These are phyloP conservation scores for Ecdyonurus torrentis DNA, from an alignment of 2,888 invertebrate genomes.

Conservation along the genomic window DNA sequence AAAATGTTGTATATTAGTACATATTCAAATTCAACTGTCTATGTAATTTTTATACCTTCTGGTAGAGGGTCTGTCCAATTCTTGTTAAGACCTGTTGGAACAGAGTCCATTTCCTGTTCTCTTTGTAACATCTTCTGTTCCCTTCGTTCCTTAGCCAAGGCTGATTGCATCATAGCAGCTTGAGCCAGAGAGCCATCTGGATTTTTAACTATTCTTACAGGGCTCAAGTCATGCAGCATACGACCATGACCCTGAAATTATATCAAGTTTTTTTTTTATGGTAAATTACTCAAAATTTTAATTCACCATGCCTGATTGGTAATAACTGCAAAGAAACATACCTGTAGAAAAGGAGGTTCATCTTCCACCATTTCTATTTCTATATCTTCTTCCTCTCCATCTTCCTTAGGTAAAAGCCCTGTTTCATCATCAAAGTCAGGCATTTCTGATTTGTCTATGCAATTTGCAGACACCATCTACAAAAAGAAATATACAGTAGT, in stretches of 20 bases:
- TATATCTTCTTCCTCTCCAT: conserved; percentile 90
- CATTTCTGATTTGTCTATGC: conserved; percentile 80
- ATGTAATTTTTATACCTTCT: conserved; percentile 36
- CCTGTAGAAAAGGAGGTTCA: conserved; percentile 89
- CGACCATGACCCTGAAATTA: conserved; percentile 51
- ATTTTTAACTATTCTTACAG: conserved; percentile 88
- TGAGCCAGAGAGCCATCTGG: conserved; percentile 98
- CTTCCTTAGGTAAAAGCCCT: conserved; percentile 76
- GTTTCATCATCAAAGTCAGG: conserved; percentile 98
- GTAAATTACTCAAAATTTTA: too few relatives aligned
- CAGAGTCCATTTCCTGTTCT: conserved; percentile 77
- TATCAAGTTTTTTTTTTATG: too few relatives aligned
- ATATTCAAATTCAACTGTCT: neutral
- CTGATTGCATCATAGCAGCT: conserved; percentile 99
- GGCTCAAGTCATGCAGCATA: conserved; percentile 79
- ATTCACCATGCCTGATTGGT: too few relatives aligned
- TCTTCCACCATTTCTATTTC: conserved; percentile 98
- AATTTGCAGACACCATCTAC: conserved; percentile 80
- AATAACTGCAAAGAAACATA: too few relatives aligned
- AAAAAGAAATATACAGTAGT: conserved; percentile 14
- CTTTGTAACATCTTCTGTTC: conserved; percentile 93
- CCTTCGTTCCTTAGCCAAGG: conserved; percentile 88
- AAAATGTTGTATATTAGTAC: too few relatives aligned
- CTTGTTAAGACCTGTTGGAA: conserved; percentile 68
- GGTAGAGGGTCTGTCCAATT: conserved; percentile 96